Percentiles rank a stretch among this genome's conserved stretches.
phyloP scores from a whole-genome alignment of 2,113 vertebrate genomes.

The Megaceryle torquata region DNA sequence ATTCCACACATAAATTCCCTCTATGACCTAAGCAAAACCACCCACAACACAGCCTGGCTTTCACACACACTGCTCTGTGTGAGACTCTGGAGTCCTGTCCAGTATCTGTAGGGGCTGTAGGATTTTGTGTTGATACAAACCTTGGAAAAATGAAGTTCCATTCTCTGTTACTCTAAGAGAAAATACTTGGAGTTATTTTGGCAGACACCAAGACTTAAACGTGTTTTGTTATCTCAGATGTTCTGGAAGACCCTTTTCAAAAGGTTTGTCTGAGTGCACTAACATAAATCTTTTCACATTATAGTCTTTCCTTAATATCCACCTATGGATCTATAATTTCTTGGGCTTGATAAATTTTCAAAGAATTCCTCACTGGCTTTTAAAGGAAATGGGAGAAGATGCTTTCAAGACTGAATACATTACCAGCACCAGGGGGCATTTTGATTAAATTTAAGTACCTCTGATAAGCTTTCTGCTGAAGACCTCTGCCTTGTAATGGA shows the following conservation, averaged over 20 bases:
- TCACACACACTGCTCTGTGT: not conserved
- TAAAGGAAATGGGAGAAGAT: constrained; percentile 34
- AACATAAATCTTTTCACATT: not conserved
- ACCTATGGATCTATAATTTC: not conserved
- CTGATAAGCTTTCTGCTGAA: constrained; percentile 6
- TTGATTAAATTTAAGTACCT: constrained; percentile 8
- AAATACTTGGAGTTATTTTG: not conserved
- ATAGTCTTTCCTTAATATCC: not conserved
- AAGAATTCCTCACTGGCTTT: not conserved
- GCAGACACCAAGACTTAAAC: not conserved
- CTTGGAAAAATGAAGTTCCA: not conserved
- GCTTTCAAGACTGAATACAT: not conserved
- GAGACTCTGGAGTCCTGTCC: not conserved
- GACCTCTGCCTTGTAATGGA: not conserved
- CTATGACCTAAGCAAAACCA: fast-evolving
- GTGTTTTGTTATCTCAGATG: not conserved
- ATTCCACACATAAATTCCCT: not conserved
- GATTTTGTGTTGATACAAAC: not conserved
- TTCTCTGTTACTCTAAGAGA: not conserved
- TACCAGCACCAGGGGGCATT: not conserved
- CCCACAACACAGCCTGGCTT: not conserved
- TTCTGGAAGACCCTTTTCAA: not conserved
- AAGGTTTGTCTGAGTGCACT: not conserved
- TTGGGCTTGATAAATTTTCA: not conserved
- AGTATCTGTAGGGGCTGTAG: not conserved